These are phyloP conservation scores for Iguana delicatissima DNA, from an alignment of 2,797 vertebrate genomes.

Conservation along the genomic window DNA sequence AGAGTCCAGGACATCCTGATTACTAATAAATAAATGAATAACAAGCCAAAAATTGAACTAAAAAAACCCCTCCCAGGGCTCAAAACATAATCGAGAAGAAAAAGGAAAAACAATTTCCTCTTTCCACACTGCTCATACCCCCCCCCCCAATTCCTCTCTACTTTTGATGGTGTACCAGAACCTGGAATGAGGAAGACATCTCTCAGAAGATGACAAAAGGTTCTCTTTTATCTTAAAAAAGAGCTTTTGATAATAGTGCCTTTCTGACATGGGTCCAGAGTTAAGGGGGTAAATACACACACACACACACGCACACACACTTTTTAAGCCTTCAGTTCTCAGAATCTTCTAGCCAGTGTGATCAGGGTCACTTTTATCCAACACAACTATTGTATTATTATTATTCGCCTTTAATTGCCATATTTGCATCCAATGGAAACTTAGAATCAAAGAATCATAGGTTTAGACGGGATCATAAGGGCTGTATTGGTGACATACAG, in stretches of 20 bases:
- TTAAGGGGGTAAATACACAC: too few species aligned
- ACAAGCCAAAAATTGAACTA: neutral
- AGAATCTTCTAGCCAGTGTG: too few species aligned
- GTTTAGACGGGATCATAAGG: too few species aligned
- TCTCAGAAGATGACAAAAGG: neutral
- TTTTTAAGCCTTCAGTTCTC: too few species aligned
- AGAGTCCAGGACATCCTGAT: neutral
- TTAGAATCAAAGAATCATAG: too few species aligned
- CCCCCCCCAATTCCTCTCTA: too few species aligned
- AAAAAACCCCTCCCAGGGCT: neutral
- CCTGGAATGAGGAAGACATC: neutral
- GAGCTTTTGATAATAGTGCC: neutral
- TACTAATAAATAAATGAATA: neutral
- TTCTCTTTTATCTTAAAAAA: neutral
- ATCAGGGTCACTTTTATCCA: too few species aligned
- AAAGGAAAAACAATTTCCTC: neutral
- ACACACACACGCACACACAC: too few species aligned
- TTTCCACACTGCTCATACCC: neutral
- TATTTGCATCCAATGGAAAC: too few species aligned
- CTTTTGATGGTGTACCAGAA: neutral
- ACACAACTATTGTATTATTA: too few species aligned
- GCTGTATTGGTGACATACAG: too few species aligned
- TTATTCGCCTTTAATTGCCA: too few species aligned
- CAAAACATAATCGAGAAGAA: neutral
- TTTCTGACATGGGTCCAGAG: neutral